A percentile compares a stretch with the other conserved stretches of the same genome.
Evolutionary conservation across 2,113 vertebrate species (phyloP).

Genomic region (Labeo catla): DNA sequence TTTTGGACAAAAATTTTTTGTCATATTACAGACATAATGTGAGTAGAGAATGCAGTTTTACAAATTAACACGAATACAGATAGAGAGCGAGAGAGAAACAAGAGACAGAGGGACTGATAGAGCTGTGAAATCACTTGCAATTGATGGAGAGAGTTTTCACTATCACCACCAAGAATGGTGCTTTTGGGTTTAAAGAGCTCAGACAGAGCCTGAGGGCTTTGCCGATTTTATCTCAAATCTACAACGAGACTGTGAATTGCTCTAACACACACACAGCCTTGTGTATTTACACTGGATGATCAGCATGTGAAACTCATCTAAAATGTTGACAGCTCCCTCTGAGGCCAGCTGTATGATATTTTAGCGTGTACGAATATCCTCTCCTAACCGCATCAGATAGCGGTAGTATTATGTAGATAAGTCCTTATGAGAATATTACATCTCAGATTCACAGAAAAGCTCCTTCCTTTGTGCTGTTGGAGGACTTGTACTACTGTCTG

Average conservation of each 20-base stretch:
- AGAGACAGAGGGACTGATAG: conserved; percentile 20
- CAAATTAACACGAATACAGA: conserved; percentile 15
- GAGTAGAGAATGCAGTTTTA: neutral
- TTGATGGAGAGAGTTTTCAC: conserved; percentile 31
- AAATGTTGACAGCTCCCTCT: conserved; percentile 33
- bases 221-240: conserved; percentile 34
- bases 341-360: conserved; percentile 22
- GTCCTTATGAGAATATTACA: conserved; percentile 39
- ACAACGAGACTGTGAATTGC: conserved; percentile 15
- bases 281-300: conserved; percentile 35
- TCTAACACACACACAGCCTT: conserved; percentile 11
- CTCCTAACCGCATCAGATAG: conserved; percentile 43
- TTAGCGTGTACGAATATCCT: conserved; percentile 2
- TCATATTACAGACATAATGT: neutral
- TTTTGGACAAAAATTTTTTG: neutral
- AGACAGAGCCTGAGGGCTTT: conserved; percentile 37
- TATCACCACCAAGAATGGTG: conserved; percentile 42
- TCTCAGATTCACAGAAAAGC: conserved; percentile 44
- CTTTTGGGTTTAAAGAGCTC: conserved; percentile 46
- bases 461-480: conserved; percentile 19
- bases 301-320: conserved; percentile 26
- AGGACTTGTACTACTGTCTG: conserved; percentile 5
- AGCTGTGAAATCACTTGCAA: conserved; percentile 41
- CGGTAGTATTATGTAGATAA: conserved; percentile 31
- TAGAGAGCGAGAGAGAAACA: neutral